These are phyloP conservation scores for Sebastolobus altivelis DNA, from an alignment of 2,797 vertebrate species.

Conservation along the genomic window DNA sequence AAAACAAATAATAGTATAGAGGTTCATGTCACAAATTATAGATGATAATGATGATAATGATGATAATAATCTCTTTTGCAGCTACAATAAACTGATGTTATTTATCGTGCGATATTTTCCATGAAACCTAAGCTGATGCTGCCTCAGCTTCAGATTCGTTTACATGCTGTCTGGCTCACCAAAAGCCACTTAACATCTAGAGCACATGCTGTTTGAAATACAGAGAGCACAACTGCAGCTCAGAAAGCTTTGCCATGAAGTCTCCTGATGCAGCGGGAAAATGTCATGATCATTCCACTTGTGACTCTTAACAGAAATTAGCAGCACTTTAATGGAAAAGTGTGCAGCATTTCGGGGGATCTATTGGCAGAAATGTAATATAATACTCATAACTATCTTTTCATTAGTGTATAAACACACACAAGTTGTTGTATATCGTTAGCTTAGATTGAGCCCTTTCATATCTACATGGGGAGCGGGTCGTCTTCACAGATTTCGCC, in stretches of 20 bases:
- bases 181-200: conserved; percentile 41
- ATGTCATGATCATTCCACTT: conserved; percentile 18
- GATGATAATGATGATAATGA: not conserved
- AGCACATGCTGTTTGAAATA: conserved; percentile 42
- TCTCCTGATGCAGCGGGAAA: conserved; percentile 20
- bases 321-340: not conserved
- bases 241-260: conserved; percentile 25
- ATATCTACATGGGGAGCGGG: not conserved
- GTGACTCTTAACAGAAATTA: not conserved
- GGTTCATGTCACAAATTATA: not conserved
- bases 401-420: too few relatives aligned
- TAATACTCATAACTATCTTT: not conserved
- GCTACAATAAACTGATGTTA: not conserved
- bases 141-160: conserved; percentile 38
- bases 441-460: not conserved
- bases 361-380: not conserved
- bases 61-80: not conserved
- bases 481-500: not conserved
- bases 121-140: conserved; percentile 18
- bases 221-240: conserved; percentile 21
- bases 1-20: not conserved
- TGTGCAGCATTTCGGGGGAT: not conserved
- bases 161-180: conserved; percentile 36
- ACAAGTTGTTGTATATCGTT: too few relatives aligned
- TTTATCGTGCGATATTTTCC: conserved; percentile 14